These are phyloP conservation scores for Odocoileus hemionus DNA, from an alignment of 2,113 vertebrate genomes.

Conservation along the genomic window DNA sequence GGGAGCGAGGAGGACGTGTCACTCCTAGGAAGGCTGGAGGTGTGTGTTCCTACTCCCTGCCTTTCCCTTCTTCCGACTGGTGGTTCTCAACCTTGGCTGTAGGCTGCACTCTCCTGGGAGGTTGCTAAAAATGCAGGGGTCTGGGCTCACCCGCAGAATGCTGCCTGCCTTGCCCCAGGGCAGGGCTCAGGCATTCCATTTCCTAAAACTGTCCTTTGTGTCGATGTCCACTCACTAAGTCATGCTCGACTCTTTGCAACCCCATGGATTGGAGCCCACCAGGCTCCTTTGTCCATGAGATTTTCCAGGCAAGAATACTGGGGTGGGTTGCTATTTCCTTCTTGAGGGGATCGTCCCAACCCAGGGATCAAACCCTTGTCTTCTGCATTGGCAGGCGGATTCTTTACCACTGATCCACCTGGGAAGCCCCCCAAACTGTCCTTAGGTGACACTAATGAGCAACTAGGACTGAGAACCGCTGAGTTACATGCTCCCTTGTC, in stretches of 20 bases:
- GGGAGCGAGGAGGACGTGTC: accelerated
- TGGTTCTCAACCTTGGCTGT: neutral
- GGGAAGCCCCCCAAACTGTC: too few relatives aligned
- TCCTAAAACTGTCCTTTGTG: neutral
- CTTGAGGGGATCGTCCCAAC: neutral
- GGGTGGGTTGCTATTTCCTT: neutral
- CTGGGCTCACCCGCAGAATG: neutral
- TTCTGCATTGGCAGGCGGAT: neutral
- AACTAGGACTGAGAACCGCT: neutral
- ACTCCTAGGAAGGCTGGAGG: neutral
- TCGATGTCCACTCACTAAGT: neutral
- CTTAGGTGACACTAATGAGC: neutral
- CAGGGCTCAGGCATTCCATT: neutral
- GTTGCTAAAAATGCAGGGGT: neutral
- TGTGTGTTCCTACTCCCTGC: neutral
- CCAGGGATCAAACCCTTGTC: neutral
- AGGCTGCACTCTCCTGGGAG: neutral
- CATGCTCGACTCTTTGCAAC: neutral
- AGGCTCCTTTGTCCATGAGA: neutral
- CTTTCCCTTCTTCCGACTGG: neutral
- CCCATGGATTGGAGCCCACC: neutral
- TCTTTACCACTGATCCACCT: neutral
- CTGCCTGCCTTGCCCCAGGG: neutral
- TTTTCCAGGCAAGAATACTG: neutral
- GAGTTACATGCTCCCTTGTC: too few relatives aligned